phyloP scores from a whole-genome alignment of 2,113 vertebrate genomes.

The Azemiops feae region DNA sequence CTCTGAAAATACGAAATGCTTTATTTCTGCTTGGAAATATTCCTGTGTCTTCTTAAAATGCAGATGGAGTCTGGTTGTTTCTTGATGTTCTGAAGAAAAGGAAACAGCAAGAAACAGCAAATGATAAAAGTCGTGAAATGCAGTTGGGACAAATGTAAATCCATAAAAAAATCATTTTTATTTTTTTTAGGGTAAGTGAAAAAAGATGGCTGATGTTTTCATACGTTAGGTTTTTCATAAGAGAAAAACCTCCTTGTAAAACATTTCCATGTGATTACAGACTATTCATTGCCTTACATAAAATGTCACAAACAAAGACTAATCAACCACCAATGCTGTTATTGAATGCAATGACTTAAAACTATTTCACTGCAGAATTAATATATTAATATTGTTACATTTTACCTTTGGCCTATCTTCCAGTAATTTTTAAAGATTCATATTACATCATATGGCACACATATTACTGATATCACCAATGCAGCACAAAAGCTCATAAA shows the following conservation, averaged over 20 bases:
- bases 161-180: no score
- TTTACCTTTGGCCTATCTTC: not conserved
- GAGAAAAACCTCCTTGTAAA: slow-evolving; percentile 42
- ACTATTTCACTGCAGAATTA: not conserved
- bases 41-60: slow-evolving; percentile 55
- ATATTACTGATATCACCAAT: not conserved
- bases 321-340: not conserved
- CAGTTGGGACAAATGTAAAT: slow-evolving; percentile 48
- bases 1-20: not conserved
- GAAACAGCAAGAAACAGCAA: slow-evolving; percentile 26
- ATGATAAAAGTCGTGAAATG: slow-evolving; percentile 43
- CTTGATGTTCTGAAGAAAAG: slow-evolving; percentile 54
- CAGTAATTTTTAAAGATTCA: not conserved
- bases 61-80: slow-evolving; percentile 52
- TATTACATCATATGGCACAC: not conserved
- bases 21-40: slow-evolving; percentile 48
- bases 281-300: not conserved
- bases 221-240: slow-evolving; percentile 30
- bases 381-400: not conserved
- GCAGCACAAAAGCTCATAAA: not conserved
- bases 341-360: not conserved
- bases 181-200: not conserved
- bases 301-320: not conserved
- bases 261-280: slow-evolving; percentile 29
- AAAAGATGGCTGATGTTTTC: slow-evolving; percentile 24